These are phyloP conservation scores for Microctonus hyperodae DNA, from an alignment of 2,888 invertebrate species.

Conservation along the genomic window DNA sequence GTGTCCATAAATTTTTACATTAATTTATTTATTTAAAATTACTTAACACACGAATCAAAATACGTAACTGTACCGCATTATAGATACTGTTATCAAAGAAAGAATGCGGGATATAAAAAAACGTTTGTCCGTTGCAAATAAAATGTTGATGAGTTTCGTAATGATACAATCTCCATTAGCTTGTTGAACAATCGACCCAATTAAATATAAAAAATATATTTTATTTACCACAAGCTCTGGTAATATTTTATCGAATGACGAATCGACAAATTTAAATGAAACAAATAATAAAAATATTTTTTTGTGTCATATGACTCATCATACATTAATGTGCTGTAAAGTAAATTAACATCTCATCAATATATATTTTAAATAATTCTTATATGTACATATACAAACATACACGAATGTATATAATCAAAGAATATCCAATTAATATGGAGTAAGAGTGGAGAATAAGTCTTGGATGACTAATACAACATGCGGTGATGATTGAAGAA, in stretches of 20 bases:
- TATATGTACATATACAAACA: no score
- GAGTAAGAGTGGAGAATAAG: not conserved
- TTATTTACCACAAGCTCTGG: not conserved
- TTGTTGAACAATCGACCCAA: not conserved
- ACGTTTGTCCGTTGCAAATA: not conserved
- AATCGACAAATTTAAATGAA: not conserved
- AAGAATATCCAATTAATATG: not conserved
- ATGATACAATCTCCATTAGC: not conserved
- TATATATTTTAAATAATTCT: not conserved
- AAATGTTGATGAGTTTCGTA: not conserved
- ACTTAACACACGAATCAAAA: not conserved
- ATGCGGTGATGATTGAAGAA: constrained; percentile 6
- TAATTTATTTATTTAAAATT: no score
- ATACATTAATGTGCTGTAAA: not conserved
- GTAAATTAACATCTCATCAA: not conserved
- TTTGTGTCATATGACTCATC: not conserved
- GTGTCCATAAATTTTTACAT: no score
- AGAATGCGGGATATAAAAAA: not conserved
- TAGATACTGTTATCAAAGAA: not conserved
- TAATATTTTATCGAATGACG: not conserved
- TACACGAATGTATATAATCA: not conserved
- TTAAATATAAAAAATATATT: not conserved
- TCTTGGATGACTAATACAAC: constrained; percentile 16
- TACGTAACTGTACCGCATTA: not conserved
- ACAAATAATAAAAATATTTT: not conserved